Evolutionary conservation across 2,113 vertebrate species (phyloP).

Genomic region (Colaptes auratus): DNA sequence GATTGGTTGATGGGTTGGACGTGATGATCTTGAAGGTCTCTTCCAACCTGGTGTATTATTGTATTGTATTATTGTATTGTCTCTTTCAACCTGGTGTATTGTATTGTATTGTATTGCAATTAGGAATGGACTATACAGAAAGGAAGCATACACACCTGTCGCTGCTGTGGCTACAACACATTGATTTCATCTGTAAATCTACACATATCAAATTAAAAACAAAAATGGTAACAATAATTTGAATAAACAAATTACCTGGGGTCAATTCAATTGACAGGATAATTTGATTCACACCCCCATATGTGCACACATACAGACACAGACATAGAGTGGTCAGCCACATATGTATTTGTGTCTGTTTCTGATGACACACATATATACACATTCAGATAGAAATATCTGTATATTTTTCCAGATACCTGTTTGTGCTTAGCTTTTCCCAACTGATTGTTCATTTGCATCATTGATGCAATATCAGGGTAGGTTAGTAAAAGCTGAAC

Average conservation of each 20-base stretch:
- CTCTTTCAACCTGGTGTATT: too few relatives aligned
- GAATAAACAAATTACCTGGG: not conserved
- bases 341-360: not conserved
- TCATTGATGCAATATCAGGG: not conserved
- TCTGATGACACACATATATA: not conserved
- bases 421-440: not conserved
- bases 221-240: not conserved
- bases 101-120: too few relatives aligned
- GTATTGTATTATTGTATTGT: too few relatives aligned
- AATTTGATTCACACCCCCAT: fast-evolving
- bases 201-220: not conserved
- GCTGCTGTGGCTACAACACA: not conserved
- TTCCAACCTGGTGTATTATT: too few relatives aligned
- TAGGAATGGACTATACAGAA: not conserved
- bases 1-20: too few relatives aligned
- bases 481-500: not conserved
- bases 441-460: not conserved
- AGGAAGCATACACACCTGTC: not conserved
- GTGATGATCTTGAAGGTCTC: too few relatives aligned
- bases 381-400: not conserved
- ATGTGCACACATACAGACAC: fast-evolving
- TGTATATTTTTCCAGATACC: not conserved
- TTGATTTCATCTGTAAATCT: not conserved
- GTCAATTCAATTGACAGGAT: not conserved
- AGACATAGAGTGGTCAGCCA: fast-evolving